Evolutionary conservation across 2,113 vertebrate genomes (phyloP).

Genomic region (Anhinga anhinga): DNA sequence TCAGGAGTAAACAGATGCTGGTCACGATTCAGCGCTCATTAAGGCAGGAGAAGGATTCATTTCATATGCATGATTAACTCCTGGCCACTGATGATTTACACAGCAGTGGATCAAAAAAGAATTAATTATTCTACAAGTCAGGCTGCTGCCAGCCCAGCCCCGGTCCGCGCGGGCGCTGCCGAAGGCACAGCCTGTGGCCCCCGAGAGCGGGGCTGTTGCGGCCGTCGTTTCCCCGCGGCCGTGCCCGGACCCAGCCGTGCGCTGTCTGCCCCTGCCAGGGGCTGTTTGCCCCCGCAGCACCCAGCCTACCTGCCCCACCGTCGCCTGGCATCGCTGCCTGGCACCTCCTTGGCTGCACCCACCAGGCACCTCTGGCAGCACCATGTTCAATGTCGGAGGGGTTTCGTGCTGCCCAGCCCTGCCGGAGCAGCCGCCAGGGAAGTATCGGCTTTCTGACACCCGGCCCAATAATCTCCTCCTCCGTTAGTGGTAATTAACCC

Average conservation of each 20-base stretch:
- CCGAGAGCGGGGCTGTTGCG: fast-evolving
- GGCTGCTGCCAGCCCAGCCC: not conserved
- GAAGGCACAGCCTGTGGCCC: fast-evolving
- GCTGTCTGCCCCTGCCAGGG: not conserved
- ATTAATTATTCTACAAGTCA: conserved; percentile 62
- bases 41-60: conserved; percentile 70
- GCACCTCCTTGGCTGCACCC: not conserved
- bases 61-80: conserved; percentile 76
- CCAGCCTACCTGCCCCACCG: not conserved
- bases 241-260: fast-evolving
- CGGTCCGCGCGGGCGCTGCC: fast-evolving
- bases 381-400: fast-evolving
- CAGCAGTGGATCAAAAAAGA: conserved; percentile 72
- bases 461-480: not conserved
- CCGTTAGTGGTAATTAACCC: not conserved
- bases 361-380: fast-evolving
- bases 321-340: fast-evolving
- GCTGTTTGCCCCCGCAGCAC: not conserved
- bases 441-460: not conserved
- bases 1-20: conserved; percentile 70
- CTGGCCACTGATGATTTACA: conserved; percentile 69
- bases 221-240: fast-evolving
- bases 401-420: not conserved
- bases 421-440: fast-evolving
- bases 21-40: conserved; percentile 70